Percentiles rank a stretch among this genome's conserved stretches.
Conservation (phyloP, 1,140 invertebrate species). For the Camponotus pennsylvanicus region DNA sequence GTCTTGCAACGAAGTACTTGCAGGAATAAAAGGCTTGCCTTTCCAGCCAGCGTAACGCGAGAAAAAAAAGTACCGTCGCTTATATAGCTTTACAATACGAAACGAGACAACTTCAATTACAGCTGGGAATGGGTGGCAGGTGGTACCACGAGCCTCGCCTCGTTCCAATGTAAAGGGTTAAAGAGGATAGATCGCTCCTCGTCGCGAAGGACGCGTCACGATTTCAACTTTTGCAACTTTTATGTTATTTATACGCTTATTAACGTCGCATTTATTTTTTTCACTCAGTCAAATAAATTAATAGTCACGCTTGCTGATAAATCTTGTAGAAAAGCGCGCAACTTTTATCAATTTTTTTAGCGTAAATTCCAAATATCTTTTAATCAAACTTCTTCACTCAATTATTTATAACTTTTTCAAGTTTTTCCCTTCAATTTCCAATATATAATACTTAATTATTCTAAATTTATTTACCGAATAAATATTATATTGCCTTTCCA, state of each 20-base stretch:
- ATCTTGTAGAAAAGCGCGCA: neutral
- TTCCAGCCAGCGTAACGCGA: slow-evolving; percentile 9
- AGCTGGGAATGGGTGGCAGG: slow-evolving; percentile 63
- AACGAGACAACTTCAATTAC: slow-evolving; percentile 63
- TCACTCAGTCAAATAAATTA: neutral
- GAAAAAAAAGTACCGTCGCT: slow-evolving; percentile 29
- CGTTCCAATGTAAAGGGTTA: slow-evolving; percentile 59
- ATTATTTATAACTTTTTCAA: neutral
- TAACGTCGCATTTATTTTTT: neutral
- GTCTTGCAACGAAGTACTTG: slow-evolving; percentile 49
- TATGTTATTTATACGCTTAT: neutral
- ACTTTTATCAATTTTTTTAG: neutral
- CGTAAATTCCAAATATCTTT: neutral
- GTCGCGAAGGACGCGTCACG: slow-evolving; percentile 15
- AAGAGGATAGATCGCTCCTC: slow-evolving; percentile 57
- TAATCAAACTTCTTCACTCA: neutral
- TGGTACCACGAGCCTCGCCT: slow-evolving; percentile 61
- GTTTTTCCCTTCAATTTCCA: neutral
- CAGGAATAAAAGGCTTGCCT: slow-evolving; percentile 54
- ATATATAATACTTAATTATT: neutral
- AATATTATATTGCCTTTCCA: neutral
- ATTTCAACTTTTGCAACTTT: slow-evolving; percentile 23
- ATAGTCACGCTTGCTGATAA: neutral
- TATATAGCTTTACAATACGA: slow-evolving; percentile 62
- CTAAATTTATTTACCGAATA: neutral